Evolutionary conservation across 2,888 invertebrate genomes (phyloP), one percentile per base, ranked within the genome.

Genomic region (Melieria omissa): DNA sequence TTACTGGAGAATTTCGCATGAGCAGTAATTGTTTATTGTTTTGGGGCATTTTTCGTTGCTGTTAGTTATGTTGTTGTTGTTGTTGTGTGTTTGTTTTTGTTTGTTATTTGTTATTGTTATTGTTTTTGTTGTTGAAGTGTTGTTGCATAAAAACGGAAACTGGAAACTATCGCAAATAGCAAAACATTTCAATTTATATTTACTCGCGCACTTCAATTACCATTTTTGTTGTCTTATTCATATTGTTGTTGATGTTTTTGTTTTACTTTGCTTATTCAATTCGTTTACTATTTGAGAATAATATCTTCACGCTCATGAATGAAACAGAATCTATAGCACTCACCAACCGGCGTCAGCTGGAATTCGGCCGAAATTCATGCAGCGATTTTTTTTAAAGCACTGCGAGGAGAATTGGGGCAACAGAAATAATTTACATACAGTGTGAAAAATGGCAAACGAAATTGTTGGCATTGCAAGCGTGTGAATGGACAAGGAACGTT

Each of bases 21-120:
- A 45, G 14, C 61, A 45, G 45, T 45, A 45, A 45, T 44, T 61
- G 44, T 61, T 61, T 61, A 61, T 61, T 61, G 29, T 61, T 29
- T 42, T 61, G 14, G n/a, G 45, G n/a, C 61, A 14, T 52, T 58
- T 29, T 54, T 62, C n/a, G 7, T 49, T 45, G 12, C 5, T 44
- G 41, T 70, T 42, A 41, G 12, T n/a, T 52, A 29, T 55, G 46
- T 16, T 57, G 54, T 58, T 67, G 10, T 14, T 47, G 60, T 54
- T 61, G 41, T 14, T 42, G 61, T 45, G 44, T 29, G 9, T 62
- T n/a, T 14, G 46, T 61, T 46, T 1, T 14, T 62, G 45, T 29
- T 29, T 29, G 29, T 29, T 29, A 29, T 29, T 29, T 44, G 41
- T 70, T 42, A 41, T 29, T n/a, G 44, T 45, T 55, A 41, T 16